Conservation (phyloP, 2,113 vertebrate genomes). For the Morone saxatilis region DNA sequence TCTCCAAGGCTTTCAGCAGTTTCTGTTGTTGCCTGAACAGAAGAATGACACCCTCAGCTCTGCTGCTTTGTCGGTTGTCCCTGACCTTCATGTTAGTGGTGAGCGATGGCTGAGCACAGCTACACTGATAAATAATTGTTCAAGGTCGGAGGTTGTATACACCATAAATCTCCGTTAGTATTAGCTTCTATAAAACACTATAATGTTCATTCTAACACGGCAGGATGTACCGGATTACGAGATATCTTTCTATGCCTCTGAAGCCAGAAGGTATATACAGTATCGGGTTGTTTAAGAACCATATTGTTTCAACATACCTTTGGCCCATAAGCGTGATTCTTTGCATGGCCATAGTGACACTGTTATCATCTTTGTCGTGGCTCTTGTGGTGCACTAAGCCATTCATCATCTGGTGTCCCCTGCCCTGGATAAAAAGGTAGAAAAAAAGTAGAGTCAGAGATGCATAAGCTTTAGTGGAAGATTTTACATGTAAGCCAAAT, state of each 20-base stretch:
- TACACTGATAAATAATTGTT: constrained; percentile 26
- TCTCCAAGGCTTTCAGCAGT: constrained; percentile 83
- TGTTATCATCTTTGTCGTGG: constrained; percentile 70
- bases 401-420: constrained; percentile 68
- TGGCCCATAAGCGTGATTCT: constrained; percentile 86
- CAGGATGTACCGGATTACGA: neutral
- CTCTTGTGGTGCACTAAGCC: constrained; percentile 61
- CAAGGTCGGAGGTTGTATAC: constrained; percentile 11
- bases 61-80: constrained; percentile 4
- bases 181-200: constrained; percentile 12
- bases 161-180: neutral
- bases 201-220: neutral
- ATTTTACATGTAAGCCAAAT: constrained; percentile 1
- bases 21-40: constrained; percentile 90
- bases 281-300: neutral
- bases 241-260: neutral
- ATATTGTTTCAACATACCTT: constrained; percentile 83
- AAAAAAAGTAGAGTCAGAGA: constrained; percentile 9
- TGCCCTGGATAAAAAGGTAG: constrained; percentile 59
- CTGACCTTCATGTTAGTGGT: constrained; percentile 28
- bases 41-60: constrained; percentile 45
- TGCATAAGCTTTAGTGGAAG: neutral
- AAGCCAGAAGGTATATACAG: neutral
- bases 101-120: constrained; percentile 15
- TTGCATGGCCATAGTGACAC: constrained; percentile 83